Evolutionary conservation across 2,797 vertebrate genomes (phyloP).

Genomic region (Rhinophrynus dorsalis): DNA sequence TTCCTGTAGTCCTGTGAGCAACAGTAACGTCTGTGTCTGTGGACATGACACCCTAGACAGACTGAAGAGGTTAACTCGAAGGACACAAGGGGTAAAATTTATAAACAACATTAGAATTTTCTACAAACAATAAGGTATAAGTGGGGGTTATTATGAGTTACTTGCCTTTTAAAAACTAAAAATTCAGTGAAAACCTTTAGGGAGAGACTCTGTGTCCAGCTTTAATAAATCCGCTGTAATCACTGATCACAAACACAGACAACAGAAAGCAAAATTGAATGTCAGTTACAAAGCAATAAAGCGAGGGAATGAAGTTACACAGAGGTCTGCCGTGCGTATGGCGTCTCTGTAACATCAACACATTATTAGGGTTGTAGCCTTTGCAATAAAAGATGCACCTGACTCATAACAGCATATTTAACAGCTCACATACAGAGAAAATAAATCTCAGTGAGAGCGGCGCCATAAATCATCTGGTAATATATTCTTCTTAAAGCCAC

Average conservation of each 20-base stretch:
- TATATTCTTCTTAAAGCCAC: too few species aligned
- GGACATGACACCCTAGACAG: too few species aligned
- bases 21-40: too few species aligned
- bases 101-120: too few species aligned
- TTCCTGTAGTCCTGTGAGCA: too few species aligned
- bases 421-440: neutral
- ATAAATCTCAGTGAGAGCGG: neutral
- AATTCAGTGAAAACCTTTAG: neutral
- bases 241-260: neutral
- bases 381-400: neutral
- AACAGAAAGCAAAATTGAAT: neutral
- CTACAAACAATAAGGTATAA: too few species aligned
- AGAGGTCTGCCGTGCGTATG: neutral
- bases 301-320: neutral
- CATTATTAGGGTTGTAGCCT: constrained; percentile 14
- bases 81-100: constrained; percentile 7
- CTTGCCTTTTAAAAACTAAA: neutral
- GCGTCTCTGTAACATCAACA: neutral
- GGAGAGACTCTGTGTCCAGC: neutral
- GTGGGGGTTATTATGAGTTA: too few species aligned
- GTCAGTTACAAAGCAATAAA: constrained; percentile 8
- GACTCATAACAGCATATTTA: neutral
- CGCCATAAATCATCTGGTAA: too few species aligned
- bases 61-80: neutral
- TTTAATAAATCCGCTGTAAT: constrained; percentile 24